These are phyloP conservation scores for Pantelozetes paolii DNA, from an alignment of 2,888 invertebrate species.

Conservation along the genomic window DNA sequence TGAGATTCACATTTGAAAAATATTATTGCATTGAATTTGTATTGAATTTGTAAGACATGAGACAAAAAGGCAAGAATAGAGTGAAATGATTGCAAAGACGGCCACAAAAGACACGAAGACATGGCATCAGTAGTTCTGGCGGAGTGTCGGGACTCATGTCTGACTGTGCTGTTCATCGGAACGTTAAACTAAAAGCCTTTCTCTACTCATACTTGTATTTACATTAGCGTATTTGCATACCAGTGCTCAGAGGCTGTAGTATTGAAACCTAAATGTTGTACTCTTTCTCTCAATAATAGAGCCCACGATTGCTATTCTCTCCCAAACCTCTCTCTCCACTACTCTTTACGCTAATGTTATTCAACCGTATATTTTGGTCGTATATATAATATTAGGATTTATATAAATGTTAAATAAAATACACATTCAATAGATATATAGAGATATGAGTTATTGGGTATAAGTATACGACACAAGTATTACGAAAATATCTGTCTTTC, in stretches of 20 bases:
- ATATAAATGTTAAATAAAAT: conserved; percentile 36
- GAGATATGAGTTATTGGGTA: neutral
- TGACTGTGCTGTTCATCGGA: conserved; percentile 10
- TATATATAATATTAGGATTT: neutral
- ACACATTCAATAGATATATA: conserved; percentile 19
- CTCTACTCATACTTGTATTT: neutral
- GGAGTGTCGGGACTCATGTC: neutral
- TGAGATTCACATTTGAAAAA: neutral
- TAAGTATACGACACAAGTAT: neutral
- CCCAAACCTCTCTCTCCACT: no score
- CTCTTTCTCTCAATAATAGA: neutral
- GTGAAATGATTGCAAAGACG: conserved; percentile 24
- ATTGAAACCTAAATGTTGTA: neutral
- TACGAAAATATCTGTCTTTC: conserved; percentile 2
- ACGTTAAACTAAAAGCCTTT: conserved; percentile 36
- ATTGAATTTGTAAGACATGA: neutral
- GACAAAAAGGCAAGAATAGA: neutral
- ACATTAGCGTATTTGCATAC: conserved; percentile 28
- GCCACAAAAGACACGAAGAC: conserved; percentile 24
- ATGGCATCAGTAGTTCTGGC: neutral
- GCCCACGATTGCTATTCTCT: neutral
- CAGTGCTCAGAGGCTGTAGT: neutral
- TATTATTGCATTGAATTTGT: neutral
- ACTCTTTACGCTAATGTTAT: conserved; percentile 34
- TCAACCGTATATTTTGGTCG: conserved; percentile 18